These are phyloP conservation scores for Capitulum mitella DNA, from an alignment of 2,888 invertebrate species.

Conservation along the genomic window DNA sequence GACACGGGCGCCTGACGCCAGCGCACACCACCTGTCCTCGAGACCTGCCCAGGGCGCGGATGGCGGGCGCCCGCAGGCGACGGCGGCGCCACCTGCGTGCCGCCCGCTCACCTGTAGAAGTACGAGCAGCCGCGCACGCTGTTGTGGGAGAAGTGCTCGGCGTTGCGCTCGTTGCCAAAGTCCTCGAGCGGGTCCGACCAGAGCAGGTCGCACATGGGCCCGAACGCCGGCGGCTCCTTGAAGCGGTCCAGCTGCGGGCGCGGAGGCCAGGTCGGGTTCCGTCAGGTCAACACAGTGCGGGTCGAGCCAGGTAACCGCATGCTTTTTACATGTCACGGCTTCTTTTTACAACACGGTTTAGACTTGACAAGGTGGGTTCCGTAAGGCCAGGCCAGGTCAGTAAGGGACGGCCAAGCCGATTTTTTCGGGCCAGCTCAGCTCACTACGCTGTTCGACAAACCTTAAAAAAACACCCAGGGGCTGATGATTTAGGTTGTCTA, in stretches of 20 bases:
- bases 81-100: too few species aligned
- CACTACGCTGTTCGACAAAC: too few species aligned
- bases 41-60: too few species aligned
- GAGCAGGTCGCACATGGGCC: slow-evolving; percentile 98
- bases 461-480: too few species aligned
- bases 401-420: too few species aligned
- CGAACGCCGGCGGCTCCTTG: slow-evolving; percentile 97
- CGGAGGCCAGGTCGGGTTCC: not conserved
- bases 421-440: too few species aligned
- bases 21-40: too few species aligned
- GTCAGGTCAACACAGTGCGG: not conserved
- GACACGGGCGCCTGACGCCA: too few species aligned
- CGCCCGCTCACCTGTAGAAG: slow-evolving; percentile 83
- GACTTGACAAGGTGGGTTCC: not conserved
- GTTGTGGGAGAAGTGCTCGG: slow-evolving; percentile 74
- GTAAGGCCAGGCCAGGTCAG: not conserved
- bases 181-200: slow-evolving; percentile 99
- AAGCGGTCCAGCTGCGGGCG: slow-evolving; percentile 85
- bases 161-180: slow-evolving; percentile 83
- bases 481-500: too few species aligned
- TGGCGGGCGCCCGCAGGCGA: too few species aligned
- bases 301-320: not conserved
- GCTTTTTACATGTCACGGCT: too few species aligned
- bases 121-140: slow-evolving; percentile 99
- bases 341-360: too few species aligned